These are phyloP conservation scores for Hydractinia symbiolongicarpus DNA, from an alignment of 30 jellyfish, hydroid and myxozoan genomes.

Conservation along the genomic window DNA sequence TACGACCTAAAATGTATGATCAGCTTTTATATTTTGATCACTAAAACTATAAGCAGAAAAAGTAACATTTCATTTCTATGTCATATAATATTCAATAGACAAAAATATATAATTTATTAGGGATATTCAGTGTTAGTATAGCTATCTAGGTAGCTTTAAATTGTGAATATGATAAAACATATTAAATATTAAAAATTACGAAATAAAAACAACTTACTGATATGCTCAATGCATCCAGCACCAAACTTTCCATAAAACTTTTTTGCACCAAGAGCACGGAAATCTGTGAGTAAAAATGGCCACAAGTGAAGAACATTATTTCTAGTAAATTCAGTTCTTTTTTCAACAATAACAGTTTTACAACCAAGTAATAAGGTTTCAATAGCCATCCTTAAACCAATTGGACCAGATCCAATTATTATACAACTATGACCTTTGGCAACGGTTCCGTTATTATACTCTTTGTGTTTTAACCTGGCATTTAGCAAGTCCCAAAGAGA, in stretches of 20 bases:
- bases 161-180: background rate
- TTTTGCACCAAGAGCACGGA: constrained; percentile 85
- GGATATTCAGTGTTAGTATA: too few species aligned
- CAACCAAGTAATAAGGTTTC: constrained; percentile 85
- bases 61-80: too few species aligned
- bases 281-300: constrained; percentile 85
- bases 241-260: constrained; percentile 93
- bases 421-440: constrained; percentile 52
- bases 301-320: constrained; percentile 88
- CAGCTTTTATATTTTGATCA: too few species aligned
- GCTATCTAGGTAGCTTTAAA: background rate
- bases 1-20: too few species aligned
- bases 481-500: constrained; percentile 85
- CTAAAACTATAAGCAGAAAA: too few species aligned
- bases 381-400: constrained; percentile 87
- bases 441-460: constrained; percentile 64
- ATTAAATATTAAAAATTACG: background rate
- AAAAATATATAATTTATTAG: too few species aligned
- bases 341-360: constrained; percentile 72
- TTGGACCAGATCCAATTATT: constrained; percentile 89
- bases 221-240: constrained; percentile 90
- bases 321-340: constrained; percentile 62
- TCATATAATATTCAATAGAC: too few species aligned
- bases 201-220: constrained; percentile 46
- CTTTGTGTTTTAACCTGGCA: constrained; percentile 62